phyloP scores from a whole-genome alignment of 2,797 vertebrate genomes.

The Silurus lanzhouensis region DNA sequence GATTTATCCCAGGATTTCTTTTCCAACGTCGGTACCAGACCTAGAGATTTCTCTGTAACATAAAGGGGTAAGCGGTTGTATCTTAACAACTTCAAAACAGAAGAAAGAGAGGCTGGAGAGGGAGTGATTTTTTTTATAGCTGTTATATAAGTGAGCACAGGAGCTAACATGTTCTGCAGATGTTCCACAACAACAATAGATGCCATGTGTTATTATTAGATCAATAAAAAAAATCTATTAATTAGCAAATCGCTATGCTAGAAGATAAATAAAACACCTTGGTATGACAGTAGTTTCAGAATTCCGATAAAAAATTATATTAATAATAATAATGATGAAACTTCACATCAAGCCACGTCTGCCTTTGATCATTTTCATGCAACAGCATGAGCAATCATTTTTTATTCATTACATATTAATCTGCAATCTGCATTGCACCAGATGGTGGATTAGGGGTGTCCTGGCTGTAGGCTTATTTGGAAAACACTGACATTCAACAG shows the following conservation, averaged over 20 bases:
- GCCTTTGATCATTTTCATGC: background rate
- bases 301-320: too few relatives aligned
- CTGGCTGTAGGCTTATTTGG: slow-evolving; percentile 46
- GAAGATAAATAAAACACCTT: background rate
- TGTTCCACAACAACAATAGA: background rate
- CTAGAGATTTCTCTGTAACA: background rate
- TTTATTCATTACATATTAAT: slow-evolving; percentile 21
- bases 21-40: background rate
- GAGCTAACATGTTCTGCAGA: background rate
- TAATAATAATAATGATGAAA: too few relatives aligned
- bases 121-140: background rate
- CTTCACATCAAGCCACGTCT: background rate
- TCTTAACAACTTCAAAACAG: background rate
- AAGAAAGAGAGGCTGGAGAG: background rate
- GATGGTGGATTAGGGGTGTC: slow-evolving; percentile 46
- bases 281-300: too few relatives aligned
- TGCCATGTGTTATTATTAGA: background rate
- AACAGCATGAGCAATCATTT: slow-evolving; percentile 5
- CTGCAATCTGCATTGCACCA: slow-evolving; percentile 27
- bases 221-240: background rate
- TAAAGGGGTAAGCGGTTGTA: background rate
- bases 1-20: background rate
- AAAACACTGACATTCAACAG: slow-evolving; percentile 55
- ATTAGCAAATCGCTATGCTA: background rate
- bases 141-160: background rate